These are phyloP conservation scores for Pinna nobilis DNA, from an alignment of 1,140 invertebrate genomes.

Conservation along the genomic window DNA sequence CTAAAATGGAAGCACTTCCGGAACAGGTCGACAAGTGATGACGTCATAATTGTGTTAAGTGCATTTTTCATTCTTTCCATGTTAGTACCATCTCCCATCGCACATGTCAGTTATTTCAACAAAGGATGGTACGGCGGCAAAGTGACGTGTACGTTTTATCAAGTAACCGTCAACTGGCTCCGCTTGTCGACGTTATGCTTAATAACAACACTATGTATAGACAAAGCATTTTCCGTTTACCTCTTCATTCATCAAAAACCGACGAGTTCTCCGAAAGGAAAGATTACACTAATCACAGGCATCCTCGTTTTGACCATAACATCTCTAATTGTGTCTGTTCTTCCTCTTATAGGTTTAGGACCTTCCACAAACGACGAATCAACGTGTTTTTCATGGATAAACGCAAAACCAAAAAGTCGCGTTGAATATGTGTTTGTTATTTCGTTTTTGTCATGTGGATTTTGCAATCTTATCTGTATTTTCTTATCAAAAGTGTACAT, in stretches of 20 bases:
- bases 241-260: slow-evolving; percentile 16
- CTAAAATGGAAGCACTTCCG: slow-evolving; percentile 43
- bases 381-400: slow-evolving; percentile 51
- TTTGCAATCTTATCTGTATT: slow-evolving; percentile 40
- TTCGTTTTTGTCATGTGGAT: slow-evolving; percentile 44
- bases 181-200: slow-evolving; percentile 39
- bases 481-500: slow-evolving; percentile 22
- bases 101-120: slow-evolving; percentile 51
- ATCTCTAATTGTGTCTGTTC: slow-evolving; percentile 29
- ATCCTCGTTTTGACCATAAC: neutral
- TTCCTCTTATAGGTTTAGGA: slow-evolving; percentile 54
- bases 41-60: slow-evolving; percentile 50
- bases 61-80: slow-evolving; percentile 56
- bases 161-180: slow-evolving; percentile 50
- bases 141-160: slow-evolving; percentile 50
- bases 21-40: slow-evolving; percentile 47
- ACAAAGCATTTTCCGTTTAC: slow-evolving; percentile 30
- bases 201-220: slow-evolving; percentile 47
- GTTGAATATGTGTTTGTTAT: slow-evolving; percentile 49
- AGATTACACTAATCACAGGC: slow-evolving; percentile 16
- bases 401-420: slow-evolving; percentile 18
- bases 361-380: slow-evolving; percentile 26
- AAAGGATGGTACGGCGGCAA: slow-evolving; percentile 50
- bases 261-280: neutral
- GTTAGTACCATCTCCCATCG: slow-evolving; percentile 50